A percentile compares a stretch with the other conserved stretches of the same genome.
These are phyloP conservation scores for Pachyrhynchus sulphureomaculatus DNA, from an alignment of 1,140 invertebrate genomes.

Conservation along the genomic window DNA sequence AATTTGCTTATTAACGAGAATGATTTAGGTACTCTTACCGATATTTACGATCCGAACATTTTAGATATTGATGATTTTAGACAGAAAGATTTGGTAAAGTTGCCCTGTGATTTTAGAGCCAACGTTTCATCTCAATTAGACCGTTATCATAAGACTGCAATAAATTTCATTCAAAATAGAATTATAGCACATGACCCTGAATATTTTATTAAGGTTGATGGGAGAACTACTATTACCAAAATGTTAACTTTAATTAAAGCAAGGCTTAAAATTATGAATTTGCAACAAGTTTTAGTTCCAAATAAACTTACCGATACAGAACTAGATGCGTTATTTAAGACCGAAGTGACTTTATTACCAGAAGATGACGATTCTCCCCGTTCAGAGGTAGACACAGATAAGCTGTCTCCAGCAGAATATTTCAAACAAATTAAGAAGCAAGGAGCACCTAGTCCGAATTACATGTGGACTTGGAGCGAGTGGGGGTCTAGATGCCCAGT, in stretches of 20 bases:
- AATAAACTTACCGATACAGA: slow-evolving; percentile 45
- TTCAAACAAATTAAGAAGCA: slow-evolving; percentile 42
- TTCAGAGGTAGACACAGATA: slow-evolving; percentile 23
- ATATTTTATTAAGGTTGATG: slow-evolving; percentile 59
- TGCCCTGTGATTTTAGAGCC: slow-evolving; percentile 52
- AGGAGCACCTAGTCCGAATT: slow-evolving; percentile 40
- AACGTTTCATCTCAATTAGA: slow-evolving; percentile 53
- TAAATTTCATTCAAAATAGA: slow-evolving; percentile 53
- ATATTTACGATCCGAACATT: slow-evolving; percentile 23
- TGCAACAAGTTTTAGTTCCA: slow-evolving; percentile 54
- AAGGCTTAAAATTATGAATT: slow-evolving; percentile 49
- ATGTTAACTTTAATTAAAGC: slow-evolving; percentile 55
- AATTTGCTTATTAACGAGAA: slow-evolving; percentile 13
- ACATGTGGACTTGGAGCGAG: slow-evolving; percentile 53
- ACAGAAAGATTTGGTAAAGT: slow-evolving; percentile 37
- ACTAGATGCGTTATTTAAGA: slow-evolving; percentile 25
- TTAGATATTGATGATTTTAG: slow-evolving; percentile 24
- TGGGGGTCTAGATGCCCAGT: slow-evolving; percentile 63
- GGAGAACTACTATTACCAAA: slow-evolving; percentile 48
- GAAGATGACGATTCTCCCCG: slow-evolving; percentile 26
- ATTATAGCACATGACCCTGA: slow-evolving; percentile 56
- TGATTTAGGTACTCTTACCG: slow-evolving; percentile 26
- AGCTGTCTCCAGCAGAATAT: slow-evolving; percentile 38
- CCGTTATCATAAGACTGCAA: slow-evolving; percentile 50
- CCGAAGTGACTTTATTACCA: background rate